phyloP scores from a whole-genome alignment of 2,797 vertebrate species.

The Parauchenoglanis ngamensis region DNA sequence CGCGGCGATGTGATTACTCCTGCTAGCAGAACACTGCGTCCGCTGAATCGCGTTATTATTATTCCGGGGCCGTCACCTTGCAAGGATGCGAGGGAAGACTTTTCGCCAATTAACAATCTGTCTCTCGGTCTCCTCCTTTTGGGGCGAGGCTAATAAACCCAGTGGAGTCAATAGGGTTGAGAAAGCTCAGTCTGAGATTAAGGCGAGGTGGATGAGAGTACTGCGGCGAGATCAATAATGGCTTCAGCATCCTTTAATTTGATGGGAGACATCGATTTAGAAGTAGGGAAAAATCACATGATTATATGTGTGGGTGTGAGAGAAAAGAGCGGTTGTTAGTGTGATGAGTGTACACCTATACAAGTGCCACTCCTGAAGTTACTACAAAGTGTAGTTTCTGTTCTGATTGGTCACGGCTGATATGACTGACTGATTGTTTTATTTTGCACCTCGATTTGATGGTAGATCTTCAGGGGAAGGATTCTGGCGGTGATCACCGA shows the following conservation, averaged over 20 bases:
- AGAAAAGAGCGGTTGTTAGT: not conserved
- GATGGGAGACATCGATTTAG: slow-evolving; percentile 71
- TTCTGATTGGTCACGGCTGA: not conserved
- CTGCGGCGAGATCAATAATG: slow-evolving; percentile 70
- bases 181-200: slow-evolving; percentile 42
- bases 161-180: slow-evolving; percentile 63
- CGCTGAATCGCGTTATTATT: slow-evolving; percentile 16
- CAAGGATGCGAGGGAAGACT: slow-evolving; percentile 19
- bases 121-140: slow-evolving; percentile 9
- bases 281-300: slow-evolving; percentile 60
- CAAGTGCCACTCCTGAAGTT: not conserved
- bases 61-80: not conserved
- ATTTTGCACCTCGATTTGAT: not conserved
- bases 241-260: slow-evolving; percentile 75
- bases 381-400: not conserved
- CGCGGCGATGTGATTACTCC: slow-evolving; percentile 28
- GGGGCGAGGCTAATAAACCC: slow-evolving; percentile 58
- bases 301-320: slow-evolving; percentile 42
- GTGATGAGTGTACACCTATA: not conserved
- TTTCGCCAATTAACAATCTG: not conserved
- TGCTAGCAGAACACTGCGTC: slow-evolving; percentile 10
- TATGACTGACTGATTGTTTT: not conserved
- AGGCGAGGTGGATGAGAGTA: slow-evolving; percentile 54
- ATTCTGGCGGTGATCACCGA: not conserved
- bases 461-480: not conserved